Conservation (phyloP, 2,113 vertebrate species). For the Pogona vitticeps region DNA sequence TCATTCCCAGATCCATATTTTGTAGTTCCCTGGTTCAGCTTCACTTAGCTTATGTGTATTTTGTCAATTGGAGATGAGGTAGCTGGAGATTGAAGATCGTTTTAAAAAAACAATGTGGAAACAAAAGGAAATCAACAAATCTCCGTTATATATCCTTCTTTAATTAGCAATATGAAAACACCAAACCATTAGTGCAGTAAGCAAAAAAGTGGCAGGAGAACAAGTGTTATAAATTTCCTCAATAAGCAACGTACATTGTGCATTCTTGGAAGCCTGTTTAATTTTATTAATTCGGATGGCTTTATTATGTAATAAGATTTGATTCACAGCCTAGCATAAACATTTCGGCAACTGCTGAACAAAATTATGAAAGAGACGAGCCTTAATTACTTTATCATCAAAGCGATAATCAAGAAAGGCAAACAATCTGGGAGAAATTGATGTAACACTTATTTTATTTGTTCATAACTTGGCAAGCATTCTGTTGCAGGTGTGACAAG, state of each 20-base stretch:
- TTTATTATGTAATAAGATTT: constrained; percentile 20
- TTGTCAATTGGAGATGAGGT: background rate
- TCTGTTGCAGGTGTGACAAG: constrained; percentile 31
- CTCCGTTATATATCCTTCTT: background rate
- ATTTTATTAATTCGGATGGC: constrained; percentile 25
- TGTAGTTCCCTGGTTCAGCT: background rate
- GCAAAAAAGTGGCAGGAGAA: constrained; percentile 24
- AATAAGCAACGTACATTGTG: background rate
- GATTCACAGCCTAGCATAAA: constrained; percentile 9
- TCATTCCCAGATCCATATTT: no score
- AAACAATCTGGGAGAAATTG: constrained; percentile 21
- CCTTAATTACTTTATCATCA: constrained; percentile 36
- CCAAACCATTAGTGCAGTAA: background rate
- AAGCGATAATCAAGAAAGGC: constrained; percentile 27
- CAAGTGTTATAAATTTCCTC: background rate
- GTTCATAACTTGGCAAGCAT: constrained; percentile 20
- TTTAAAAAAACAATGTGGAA: background rate
- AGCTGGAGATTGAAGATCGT: background rate
- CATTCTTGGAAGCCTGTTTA: background rate
- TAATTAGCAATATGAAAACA: background rate
- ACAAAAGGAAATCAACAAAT: background rate
- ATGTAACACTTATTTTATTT: constrained; percentile 4
- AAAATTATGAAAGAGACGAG: background rate
- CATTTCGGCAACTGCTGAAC: background rate
- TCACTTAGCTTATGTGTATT: background rate